Evolutionary conservation across 2,797 vertebrate genomes (phyloP).

Genomic region (Rhadinocentrus ornatus): DNA sequence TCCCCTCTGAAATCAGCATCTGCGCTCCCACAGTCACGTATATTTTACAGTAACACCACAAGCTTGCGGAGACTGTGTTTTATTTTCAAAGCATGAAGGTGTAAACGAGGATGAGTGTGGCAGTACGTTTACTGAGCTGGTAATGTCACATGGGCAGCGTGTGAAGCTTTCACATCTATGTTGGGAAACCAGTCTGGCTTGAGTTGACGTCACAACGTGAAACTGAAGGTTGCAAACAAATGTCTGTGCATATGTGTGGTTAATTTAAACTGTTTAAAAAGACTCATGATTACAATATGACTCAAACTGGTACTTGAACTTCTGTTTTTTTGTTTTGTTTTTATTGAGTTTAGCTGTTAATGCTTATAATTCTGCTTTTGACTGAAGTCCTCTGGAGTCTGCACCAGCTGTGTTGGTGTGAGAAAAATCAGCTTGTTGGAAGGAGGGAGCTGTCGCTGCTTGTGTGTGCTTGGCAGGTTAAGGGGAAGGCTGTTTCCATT

Average conservation of each 20-base stretch:
- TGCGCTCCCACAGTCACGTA: background rate
- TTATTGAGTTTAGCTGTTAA: background rate
- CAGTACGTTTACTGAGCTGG: background rate
- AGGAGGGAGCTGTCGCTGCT: conserved; percentile 15
- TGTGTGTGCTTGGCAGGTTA: conserved; percentile 12
- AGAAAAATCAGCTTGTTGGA: background rate
- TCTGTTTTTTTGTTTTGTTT: background rate
- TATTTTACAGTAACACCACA: background rate
- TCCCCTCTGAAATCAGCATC: background rate
- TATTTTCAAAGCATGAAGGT: background rate
- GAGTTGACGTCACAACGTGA: background rate
- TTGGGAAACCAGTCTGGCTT: background rate
- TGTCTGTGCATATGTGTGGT: background rate
- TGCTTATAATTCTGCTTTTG: background rate
- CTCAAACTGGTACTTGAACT: background rate
- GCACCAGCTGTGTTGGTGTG: background rate
- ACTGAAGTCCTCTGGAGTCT: background rate
- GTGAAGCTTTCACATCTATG: background rate
- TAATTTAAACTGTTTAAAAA: background rate
- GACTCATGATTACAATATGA: background rate
- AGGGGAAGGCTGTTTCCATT: conserved; percentile 71
- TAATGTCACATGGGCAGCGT: background rate
- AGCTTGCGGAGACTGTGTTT: too few species aligned
- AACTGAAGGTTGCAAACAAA: conserved; percentile 23
- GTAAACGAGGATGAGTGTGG: background rate